Evolutionary conservation across 2,797 vertebrate species (phyloP).

Genomic region (Sciurus carolinensis): DNA sequence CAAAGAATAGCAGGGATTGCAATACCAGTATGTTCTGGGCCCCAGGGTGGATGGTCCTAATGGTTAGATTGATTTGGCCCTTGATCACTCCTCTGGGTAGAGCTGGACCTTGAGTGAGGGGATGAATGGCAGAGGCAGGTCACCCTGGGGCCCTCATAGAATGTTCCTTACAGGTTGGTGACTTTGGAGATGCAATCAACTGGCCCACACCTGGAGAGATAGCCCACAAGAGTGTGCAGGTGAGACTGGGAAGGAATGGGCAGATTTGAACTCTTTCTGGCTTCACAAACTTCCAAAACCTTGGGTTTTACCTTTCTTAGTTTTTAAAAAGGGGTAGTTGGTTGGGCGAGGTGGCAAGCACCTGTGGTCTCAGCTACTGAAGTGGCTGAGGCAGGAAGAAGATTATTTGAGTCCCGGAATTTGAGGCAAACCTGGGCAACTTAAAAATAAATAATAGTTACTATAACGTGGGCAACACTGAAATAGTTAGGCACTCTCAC

Average conservation of each 20-base stretch:
- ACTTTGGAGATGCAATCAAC: conserved; percentile 98
- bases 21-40: not conserved
- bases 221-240: conserved; percentile 97
- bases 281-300: conserved; percentile 3
- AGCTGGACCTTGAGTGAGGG: not conserved
- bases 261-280: not conserved
- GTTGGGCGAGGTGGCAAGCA: too few relatives aligned
- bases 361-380: not conserved
- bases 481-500: conserved; percentile 36
- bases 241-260: conserved; percentile 81
- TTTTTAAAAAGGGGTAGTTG: conserved; percentile 6
- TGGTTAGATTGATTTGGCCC: not conserved
- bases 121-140: not conserved
- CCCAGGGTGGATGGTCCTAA: not conserved
- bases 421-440: not conserved
- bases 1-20: not conserved
- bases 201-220: conserved; percentile 99
- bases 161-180: conserved; percentile 93
- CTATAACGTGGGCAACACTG: not conserved
- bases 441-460: not conserved
- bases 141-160: conserved; percentile 36
- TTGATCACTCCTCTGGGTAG: not conserved
- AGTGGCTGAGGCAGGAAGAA: not conserved
- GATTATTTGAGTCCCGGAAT: not conserved
- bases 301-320: not conserved